Conservation (phyloP, 2,797 vertebrate genomes). For the Atherinosoma microstoma region DNA sequence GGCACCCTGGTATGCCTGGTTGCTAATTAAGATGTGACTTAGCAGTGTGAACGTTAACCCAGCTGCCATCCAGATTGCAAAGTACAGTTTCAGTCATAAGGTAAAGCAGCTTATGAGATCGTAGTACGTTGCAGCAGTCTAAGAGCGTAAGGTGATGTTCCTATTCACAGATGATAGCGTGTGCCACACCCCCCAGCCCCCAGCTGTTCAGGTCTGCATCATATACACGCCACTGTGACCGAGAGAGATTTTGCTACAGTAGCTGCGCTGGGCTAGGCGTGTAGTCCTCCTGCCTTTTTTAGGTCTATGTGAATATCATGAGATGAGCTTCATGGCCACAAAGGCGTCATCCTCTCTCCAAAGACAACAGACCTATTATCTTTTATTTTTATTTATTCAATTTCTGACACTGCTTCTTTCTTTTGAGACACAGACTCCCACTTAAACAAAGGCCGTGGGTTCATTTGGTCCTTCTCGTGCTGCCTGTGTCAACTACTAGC, state of each 20-base stretch:
- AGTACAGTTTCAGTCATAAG: conserved; percentile 36
- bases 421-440: not conserved
- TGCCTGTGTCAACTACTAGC: not conserved
- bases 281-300: not conserved
- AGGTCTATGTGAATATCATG: conserved; percentile 6
- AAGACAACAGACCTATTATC: conserved; percentile 11
- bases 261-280: not conserved
- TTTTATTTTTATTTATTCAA: not conserved
- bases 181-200: conserved; percentile 31
- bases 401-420: conserved; percentile 8
- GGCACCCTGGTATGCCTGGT: not conserved
- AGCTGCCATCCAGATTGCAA: conserved; percentile 11
- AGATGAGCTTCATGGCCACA: conserved; percentile 12
- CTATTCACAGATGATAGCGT: conserved; percentile 42
- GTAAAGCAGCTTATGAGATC: conserved; percentile 40
- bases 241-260: not conserved
- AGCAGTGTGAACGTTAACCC: conserved; percentile 32
- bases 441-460: conserved; percentile 1
- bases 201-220: conserved; percentile 7
- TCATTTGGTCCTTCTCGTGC: conserved; percentile 35
- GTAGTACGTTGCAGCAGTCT: conserved; percentile 7
- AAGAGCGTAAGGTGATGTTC: conserved; percentile 18
- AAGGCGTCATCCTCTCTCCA: conserved; percentile 15
- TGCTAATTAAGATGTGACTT: not conserved
- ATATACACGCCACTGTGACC: not conserved